Conservation (phyloP, 2,797 vertebrate genomes). For the Xenopus petersii region DNA sequence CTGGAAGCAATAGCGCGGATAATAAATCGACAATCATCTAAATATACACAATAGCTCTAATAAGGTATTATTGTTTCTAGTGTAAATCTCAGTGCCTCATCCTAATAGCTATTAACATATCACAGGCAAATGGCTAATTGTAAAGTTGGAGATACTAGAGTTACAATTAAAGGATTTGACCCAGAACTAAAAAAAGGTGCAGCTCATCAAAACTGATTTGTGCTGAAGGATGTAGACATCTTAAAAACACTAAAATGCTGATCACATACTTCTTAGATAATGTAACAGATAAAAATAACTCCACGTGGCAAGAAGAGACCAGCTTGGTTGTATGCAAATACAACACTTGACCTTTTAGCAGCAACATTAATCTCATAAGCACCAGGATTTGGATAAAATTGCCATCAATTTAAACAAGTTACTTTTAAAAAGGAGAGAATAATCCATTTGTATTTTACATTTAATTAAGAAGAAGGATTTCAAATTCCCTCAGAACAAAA, state of each 20-base stretch:
- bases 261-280: slow-evolving; percentile 26
- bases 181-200: slow-evolving; percentile 27
- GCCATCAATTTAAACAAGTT: neutral
- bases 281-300: slow-evolving; percentile 15
- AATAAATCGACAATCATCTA: neutral
- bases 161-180: slow-evolving; percentile 38
- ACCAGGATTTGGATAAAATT: slow-evolving; percentile 26
- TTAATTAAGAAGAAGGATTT: neutral
- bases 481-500: neutral
- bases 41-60: slow-evolving; percentile 4
- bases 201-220: slow-evolving; percentile 43
- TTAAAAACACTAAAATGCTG: slow-evolving; percentile 25
- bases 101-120: slow-evolving; percentile 37
- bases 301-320: neutral
- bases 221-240: slow-evolving; percentile 19
- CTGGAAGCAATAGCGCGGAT: too few species aligned
- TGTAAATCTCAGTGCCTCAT: slow-evolving; percentile 13
- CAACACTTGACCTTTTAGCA: slow-evolving; percentile 29
- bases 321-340: slow-evolving; percentile 29
- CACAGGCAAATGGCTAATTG: slow-evolving; percentile 34
- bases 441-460: slow-evolving; percentile 1
- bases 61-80: slow-evolving; percentile 8
- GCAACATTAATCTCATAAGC: slow-evolving; percentile 31
- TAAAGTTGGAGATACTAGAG: slow-evolving; percentile 22
- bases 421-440: neutral